These are phyloP conservation scores for Uria lomvia DNA, from an alignment of 2,113 vertebrate genomes.

Conservation along the genomic window DNA sequence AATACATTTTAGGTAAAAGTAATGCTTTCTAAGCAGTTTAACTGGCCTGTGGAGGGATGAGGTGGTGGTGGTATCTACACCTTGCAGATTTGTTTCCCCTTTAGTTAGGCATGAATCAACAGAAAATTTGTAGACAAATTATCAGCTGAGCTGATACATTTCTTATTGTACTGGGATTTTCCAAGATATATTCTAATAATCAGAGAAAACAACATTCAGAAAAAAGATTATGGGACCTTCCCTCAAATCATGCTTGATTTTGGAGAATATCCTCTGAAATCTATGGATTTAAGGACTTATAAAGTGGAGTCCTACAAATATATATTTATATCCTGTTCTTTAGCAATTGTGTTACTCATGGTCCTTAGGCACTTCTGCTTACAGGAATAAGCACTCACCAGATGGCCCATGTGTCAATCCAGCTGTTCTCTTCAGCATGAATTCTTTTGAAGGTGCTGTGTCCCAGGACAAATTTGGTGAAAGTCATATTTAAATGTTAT, in stretches of 20 bases:
- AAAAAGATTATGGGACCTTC: not conserved
- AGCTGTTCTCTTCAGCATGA: constrained; percentile 51
- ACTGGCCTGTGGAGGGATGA: not conserved
- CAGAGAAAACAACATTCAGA: not conserved
- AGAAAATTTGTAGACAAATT: not conserved
- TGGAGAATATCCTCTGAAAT: not conserved
- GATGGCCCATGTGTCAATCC: constrained; percentile 22
- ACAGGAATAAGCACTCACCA: not conserved
- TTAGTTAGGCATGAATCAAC: not conserved
- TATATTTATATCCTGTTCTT: constrained; percentile 1
- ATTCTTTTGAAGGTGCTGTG: constrained; percentile 4
- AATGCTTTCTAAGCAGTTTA: not conserved
- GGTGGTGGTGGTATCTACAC: not conserved
- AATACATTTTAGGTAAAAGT: not conserved
- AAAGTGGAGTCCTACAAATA: not conserved
- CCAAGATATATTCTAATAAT: not conserved
- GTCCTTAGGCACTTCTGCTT: constrained; percentile 16
- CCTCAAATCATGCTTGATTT: not conserved
- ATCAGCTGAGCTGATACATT: not conserved
- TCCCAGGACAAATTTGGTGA: not conserved
- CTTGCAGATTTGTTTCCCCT: not conserved
- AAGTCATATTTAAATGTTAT: not conserved
- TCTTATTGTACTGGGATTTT: not conserved
- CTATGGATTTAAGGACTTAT: not conserved
- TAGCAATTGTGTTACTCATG: not conserved